Base-by-base conservation (phyloP, 2,113 vertebrate species). In the Protobothrops mucrosquamatus region DNA sequence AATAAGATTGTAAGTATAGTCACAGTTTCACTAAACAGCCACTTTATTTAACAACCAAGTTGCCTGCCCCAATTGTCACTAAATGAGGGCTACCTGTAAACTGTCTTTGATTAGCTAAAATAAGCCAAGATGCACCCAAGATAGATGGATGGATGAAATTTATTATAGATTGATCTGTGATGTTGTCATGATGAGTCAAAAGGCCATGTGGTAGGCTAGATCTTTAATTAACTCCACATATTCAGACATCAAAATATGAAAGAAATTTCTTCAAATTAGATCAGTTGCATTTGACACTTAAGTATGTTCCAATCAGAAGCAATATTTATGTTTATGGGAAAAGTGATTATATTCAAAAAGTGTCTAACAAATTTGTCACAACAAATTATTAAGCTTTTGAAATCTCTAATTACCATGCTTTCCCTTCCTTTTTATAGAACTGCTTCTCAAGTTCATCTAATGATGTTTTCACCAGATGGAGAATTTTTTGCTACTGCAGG, bases 401-500 rank as follows among this genome's bases (percentile, higher is more conserved):
- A 2, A 34, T 64, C 1, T 74, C 26, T 92, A 20, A 8, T 91
- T 92, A 46, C 87, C 81, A 29, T 93, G 39, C 26, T 59, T 57
- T 86, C 88, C 24, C 6, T 94, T 96, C 29, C 97, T 34, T 95
- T 95, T 97, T 89, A 1, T 92, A 99, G 99, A 97, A 99, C 99
- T 54, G 98, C 99, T 86, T 99, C 99, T 91, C 97, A 98, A 46
- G 97, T 99, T 93, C 98, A 97, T 95, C 98, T 99, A 95, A 98
- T 99, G 97, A 99, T 99, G 96, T 99, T 99, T 96, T 99, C 99
- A 91, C 98, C 99, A 85, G 99, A 99, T 61, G 99, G 99, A 92
- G 98, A 99, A 94, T 99, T 99, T 97, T 99, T 99, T 98, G 99
- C 99, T 56, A 99, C 99, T 89, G 98, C 98, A 93, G 99, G 99